Evolutionary conservation across 2,113 vertebrate species (phyloP), one percentile per base, ranked within the genome.

Genomic region (Mystacornis crossleyi): DNA sequence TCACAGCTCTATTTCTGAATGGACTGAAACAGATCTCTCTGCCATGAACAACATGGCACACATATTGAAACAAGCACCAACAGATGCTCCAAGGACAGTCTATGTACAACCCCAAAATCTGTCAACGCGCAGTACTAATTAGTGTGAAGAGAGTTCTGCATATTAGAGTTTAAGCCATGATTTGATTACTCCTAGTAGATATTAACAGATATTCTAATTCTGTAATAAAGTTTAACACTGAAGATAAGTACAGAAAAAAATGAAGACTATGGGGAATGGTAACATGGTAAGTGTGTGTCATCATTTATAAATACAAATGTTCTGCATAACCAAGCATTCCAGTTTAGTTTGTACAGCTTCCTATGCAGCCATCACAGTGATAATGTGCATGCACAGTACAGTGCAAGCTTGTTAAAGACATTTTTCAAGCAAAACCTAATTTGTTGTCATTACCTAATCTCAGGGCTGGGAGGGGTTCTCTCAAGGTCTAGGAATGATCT

Each of bases 401-500:
- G 65, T 84, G 79, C 84, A 84, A 70, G 75, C 47, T 91, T 40
- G 48, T 90, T 95, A 92, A 79, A 90, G 74, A 62, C 71, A 78
- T 50, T 88, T 94, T 51, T 77, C 84, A 94, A 67, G 75, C 71
- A 87, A 90, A 91, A 95, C 82, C 91, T 95, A 31, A 50, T 73
- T 64, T 67, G 53, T 75, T 65, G 38, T 84, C 87, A 90, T 95
- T 95, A 95, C 93, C 94, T 93, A 95, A 88, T 83, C 73, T 74
- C 81, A 81, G 18, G 51, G 67, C 74, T 86, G 65, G 54, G 51
- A 62, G 45, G 48, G 79, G 67, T 29, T 95, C 88, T 90, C 90
- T 97, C 93, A 71, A 70, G 92, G 71, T 87, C 95, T 93, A 81
- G 54, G 95, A 73, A 97, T 85, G 88, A 78, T 81, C 38, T 83